Conservation (phyloP, 2,797 vertebrate species). For the Crypturellus tataupa region DNA sequence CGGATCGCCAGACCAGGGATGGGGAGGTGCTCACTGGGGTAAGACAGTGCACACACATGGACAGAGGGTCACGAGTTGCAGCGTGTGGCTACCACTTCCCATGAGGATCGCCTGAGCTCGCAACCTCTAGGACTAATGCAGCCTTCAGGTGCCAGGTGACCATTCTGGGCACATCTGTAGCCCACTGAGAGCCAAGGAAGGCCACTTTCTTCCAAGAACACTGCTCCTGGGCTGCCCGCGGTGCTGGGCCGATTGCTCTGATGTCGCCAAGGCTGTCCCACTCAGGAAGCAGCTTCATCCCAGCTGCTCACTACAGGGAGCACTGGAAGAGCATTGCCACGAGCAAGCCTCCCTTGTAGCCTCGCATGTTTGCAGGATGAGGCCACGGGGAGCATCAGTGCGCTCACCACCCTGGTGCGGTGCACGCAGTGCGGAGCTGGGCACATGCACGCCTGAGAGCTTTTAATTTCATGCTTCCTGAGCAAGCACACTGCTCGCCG, state of each 20-base stretch:
- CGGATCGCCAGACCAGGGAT: neutral
- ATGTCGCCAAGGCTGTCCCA: neutral
- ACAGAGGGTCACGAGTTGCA: neutral
- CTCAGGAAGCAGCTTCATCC: constrained; percentile 18
- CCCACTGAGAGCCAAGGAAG: neutral
- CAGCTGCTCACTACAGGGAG: rapidly evolving
- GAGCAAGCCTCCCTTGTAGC: constrained; percentile 55
- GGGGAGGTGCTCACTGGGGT: neutral
- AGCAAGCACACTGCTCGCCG: neutral
- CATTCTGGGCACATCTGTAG: neutral
- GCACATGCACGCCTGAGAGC: neutral
- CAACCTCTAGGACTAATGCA: neutral
- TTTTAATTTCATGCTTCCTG: constrained; percentile 51
- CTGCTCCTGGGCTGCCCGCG: neutral
- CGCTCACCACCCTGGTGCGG: neutral
- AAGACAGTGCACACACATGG: neutral
- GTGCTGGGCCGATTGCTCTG: constrained; percentile 6
- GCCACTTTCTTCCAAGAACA: neutral
- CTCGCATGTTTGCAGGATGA: constrained; percentile 67
- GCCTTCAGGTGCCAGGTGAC: neutral
- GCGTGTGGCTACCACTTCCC: rapidly evolving
- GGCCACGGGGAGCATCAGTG: constrained; percentile 41
- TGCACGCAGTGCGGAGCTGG: constrained; percentile 10
- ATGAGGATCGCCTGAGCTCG: neutral
- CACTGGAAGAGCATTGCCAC: constrained; percentile 71